Conservation (phyloP, 2,888 invertebrate species). For the Oxytorus armatus region DNA sequence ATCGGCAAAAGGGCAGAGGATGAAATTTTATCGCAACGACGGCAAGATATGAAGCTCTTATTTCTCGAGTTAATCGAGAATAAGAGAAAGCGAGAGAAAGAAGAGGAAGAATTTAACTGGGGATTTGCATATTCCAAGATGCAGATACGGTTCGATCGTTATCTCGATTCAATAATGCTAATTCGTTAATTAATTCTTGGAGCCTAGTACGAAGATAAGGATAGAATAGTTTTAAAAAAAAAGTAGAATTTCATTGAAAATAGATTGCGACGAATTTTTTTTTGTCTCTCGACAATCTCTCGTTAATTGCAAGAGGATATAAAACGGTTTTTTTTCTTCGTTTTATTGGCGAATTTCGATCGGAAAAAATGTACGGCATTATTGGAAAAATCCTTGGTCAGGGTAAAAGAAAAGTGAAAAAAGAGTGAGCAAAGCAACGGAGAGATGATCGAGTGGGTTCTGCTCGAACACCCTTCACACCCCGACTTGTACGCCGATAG, state of each 20-base stretch:
- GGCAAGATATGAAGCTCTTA: constrained; percentile 14
- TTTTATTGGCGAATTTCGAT: constrained; percentile 19
- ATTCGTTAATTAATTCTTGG: constrained; percentile 9
- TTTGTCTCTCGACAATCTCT: neutral
- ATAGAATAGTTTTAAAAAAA: neutral
- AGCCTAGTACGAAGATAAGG: neutral
- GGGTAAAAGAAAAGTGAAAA: constrained; percentile 22
- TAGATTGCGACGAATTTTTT: neutral
- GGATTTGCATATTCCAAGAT: constrained; percentile 11
- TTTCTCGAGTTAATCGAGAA: constrained; percentile 25
- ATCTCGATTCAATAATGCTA: constrained; percentile 5
- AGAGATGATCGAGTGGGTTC: constrained; percentile 50
- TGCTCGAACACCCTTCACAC: constrained; percentile 33
- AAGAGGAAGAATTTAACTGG: neutral
- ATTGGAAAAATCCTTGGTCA: constrained; percentile 38
- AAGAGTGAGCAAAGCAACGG: constrained; percentile 27
- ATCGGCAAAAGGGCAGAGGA: constrained; percentile 23
- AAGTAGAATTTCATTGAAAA: constrained; percentile 4
- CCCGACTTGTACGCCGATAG: neutral
- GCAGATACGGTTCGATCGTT: constrained; percentile 1
- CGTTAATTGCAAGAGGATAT: constrained; percentile 13
- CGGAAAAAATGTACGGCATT: constrained; percentile 1
- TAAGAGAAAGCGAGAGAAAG: neutral
- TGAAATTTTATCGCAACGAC: constrained; percentile 13
- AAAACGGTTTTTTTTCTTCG: constrained; percentile 24